Evolutionary conservation across 2,888 invertebrate species (phyloP).

Genomic region (Nebria brevicollis): DNA sequence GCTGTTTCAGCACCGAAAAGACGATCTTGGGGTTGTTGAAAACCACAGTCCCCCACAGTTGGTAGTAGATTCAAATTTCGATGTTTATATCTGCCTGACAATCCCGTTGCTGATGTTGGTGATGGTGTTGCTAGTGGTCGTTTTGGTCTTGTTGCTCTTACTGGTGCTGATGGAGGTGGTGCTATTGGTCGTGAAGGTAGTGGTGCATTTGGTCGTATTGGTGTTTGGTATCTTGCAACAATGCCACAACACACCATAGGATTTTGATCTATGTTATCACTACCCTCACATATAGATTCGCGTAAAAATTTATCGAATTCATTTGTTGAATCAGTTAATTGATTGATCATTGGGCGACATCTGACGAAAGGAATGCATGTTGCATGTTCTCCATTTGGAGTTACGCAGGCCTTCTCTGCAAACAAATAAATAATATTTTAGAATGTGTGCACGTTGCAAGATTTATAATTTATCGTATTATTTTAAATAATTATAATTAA

Average conservation of each 20-base stretch:
- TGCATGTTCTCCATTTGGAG: not conserved
- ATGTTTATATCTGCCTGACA: not conserved
- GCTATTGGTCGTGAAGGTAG: not conserved
- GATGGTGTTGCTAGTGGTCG: not conserved
- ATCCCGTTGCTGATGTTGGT: not conserved
- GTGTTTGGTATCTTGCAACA: not conserved
- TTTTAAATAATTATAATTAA: too few relatives aligned
- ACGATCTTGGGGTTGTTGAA: constrained; percentile 11
- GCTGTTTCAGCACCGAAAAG: constrained; percentile 20
- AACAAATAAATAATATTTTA: not conserved
- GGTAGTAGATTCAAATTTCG: constrained; percentile 25
- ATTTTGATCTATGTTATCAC: not conserved
- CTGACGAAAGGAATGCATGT: not conserved
- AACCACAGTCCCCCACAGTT: constrained; percentile 9
- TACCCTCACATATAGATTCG: not conserved
- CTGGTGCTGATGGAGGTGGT: not conserved
- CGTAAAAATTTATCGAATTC: not conserved
- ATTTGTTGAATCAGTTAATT: not conserved
- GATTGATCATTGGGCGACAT: not conserved
- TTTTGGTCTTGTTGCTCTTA: not conserved
- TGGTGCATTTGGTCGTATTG: not conserved
- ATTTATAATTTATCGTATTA: too few relatives aligned
- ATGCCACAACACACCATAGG: not conserved
- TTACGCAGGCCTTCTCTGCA: not conserved
- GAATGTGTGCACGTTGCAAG: too few relatives aligned